phyloP scores from a whole-genome alignment of 2,113 vertebrate species.

The Alligator mississippiensis region DNA sequence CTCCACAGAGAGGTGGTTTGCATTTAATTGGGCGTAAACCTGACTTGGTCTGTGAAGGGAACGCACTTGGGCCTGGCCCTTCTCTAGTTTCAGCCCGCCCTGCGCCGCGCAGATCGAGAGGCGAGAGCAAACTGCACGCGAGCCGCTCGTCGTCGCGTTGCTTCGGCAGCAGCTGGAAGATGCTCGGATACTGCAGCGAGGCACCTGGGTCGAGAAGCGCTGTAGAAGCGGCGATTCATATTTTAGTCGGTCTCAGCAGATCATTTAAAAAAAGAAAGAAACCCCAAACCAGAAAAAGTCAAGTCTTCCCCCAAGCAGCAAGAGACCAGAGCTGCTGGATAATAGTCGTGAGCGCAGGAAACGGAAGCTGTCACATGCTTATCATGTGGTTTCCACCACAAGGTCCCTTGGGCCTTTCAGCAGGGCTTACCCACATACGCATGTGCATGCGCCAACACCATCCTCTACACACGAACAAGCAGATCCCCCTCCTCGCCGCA shows the following conservation, averaged over 20 bases:
- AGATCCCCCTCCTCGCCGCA: constrained; percentile 29
- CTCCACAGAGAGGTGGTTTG: constrained; percentile 26
- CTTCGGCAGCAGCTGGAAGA: not conserved
- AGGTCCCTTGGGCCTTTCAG: not conserved
- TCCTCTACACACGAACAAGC: not conserved
- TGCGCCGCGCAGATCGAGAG: not conserved
- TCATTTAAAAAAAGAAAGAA: not conserved
- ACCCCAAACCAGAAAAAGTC: too few relatives aligned
- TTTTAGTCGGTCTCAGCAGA: not conserved
- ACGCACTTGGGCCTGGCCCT: not conserved
- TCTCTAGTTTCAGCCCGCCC: not conserved
- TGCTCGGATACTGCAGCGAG: not conserved
- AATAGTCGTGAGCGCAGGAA: constrained; percentile 50
- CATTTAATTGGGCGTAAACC: constrained; percentile 30
- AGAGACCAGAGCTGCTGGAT: not conserved
- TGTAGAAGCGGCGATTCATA: not conserved
- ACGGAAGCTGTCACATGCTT: constrained; percentile 36
- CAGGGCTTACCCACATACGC: not conserved
- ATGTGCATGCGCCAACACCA: too few relatives aligned
- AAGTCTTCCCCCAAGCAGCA: not conserved
- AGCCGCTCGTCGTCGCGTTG: not conserved
- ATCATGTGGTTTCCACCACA: constrained; percentile 3
- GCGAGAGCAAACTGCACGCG: not conserved
- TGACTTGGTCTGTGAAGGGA: not conserved
- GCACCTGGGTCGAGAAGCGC: not conserved